phyloP scores from a whole-genome alignment of 2,797 vertebrate genomes.

The Galaxias olidus region DNA sequence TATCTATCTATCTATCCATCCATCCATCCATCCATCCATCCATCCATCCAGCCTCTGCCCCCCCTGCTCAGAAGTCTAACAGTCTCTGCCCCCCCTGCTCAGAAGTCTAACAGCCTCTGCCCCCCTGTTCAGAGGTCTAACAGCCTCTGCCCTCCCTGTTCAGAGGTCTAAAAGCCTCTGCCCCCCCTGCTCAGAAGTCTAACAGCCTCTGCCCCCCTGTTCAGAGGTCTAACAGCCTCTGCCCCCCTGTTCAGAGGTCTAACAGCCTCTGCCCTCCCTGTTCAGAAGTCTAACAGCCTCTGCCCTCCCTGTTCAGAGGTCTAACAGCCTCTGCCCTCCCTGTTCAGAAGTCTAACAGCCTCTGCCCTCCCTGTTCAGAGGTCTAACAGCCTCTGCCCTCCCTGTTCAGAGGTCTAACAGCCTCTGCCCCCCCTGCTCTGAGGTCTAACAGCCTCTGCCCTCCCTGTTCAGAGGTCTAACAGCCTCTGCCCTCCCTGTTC shows the following conservation, averaged over 20 bases:
- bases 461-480: not conserved
- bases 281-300: not conserved
- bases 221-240: not conserved
- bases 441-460: not conserved
- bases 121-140: too few relatives aligned
- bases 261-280: not conserved
- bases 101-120: too few relatives aligned
- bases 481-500: not conserved
- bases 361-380: not conserved
- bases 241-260: not conserved
- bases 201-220: too few relatives aligned
- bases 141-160: too few relatives aligned
- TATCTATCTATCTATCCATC: not conserved
- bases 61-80: too few relatives aligned
- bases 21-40: not conserved
- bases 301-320: not conserved
- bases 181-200: too few relatives aligned
- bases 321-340: not conserved
- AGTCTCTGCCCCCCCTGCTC: too few relatives aligned
- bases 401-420: not conserved
- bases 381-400: not conserved
- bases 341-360: not conserved
- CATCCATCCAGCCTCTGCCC: not conserved
- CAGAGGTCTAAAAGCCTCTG: too few relatives aligned
- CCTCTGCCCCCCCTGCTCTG: not conserved